Evolutionary conservation across 2,888 invertebrate genomes (phyloP), one percentile per base, ranked within the genome.

Genomic region (Alsophila aescularia): DNA sequence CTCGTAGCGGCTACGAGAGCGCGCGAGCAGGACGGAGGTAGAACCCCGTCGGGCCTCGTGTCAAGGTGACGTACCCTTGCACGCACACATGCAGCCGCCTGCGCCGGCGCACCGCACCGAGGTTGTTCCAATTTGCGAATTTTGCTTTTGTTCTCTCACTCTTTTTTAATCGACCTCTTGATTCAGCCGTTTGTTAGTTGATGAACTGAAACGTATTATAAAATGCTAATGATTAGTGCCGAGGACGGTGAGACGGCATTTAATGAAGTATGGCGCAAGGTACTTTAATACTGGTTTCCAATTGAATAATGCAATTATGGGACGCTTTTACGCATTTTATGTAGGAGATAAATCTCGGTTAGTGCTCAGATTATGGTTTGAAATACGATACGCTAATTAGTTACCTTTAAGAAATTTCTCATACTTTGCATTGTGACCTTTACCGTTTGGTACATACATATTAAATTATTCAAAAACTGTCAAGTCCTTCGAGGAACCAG

Each of bases 61-160:
- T 81, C 85, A 85, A 87, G 87, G 87, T 88, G 86, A 85, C 83
- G 86, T 85, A 88, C 89, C 89, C 89, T 83, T 75, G 75, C 64
- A 67, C 73, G 69, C 67, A 50, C 60, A 60, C 53, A 51, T 24
- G 50, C 79, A 75, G 59, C 68, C 66, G 67, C 60, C 71, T 74
- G 73, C 70, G 67, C 68, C 51, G 56, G 63, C 73, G 73, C 66
- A 58, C 24, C 73, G 73, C 66, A 57, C 24, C 66, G 69, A 71
- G 70, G 67, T 66, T 70, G 72, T 73, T 67, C 69, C 64, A 70
- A 67, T 72, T 69, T 63, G 73, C 67, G 61, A 67, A 67, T 73
- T 68, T 64, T 65, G 67, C 62, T 70, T 64, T 66, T 58, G 56
- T 64, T 67, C 53, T 52, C 55, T 66, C 45, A 15, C 50, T 56